Evolutionary conservation across 2,797 vertebrate genomes (phyloP).

Genomic region (Cynodonichthys magdalenae): DNA sequence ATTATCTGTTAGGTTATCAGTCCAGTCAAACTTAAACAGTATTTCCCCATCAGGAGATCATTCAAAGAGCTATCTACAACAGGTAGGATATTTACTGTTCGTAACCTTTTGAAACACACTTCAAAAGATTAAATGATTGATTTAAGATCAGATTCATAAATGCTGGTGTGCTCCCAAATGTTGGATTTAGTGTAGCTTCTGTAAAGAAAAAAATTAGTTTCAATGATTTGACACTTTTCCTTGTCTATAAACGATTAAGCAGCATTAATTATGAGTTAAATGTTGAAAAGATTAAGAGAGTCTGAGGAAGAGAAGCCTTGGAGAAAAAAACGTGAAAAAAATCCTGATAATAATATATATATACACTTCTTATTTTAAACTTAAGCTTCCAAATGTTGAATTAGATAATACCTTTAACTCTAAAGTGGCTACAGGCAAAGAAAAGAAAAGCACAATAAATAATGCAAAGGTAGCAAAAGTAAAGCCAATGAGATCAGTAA

Average conservation of each 20-base stretch:
- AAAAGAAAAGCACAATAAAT: conserved; percentile 75
- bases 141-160: background rate
- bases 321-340: too few species aligned
- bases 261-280: too few species aligned
- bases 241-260: conserved; percentile 24
- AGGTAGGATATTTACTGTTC: too few species aligned
- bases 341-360: too few species aligned
- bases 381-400: background rate
- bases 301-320: too few species aligned
- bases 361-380: too few species aligned
- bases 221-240: conserved; percentile 5
- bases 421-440: conserved; percentile 32
- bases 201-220: too few species aligned
- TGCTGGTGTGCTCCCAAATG: background rate
- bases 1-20: too few species aligned
- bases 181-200: conserved; percentile 3
- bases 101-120: conserved; percentile 7
- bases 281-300: too few species aligned
- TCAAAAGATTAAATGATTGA: background rate
- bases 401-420: conserved; percentile 3
- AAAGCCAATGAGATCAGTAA: background rate
- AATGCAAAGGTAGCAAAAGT: background rate
- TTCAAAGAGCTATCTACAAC: too few species aligned
- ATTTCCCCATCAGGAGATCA: too few species aligned
- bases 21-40: too few species aligned